phyloP scores from a whole-genome alignment of 2,888 invertebrate species.

The Drosophila meridiana region DNA sequence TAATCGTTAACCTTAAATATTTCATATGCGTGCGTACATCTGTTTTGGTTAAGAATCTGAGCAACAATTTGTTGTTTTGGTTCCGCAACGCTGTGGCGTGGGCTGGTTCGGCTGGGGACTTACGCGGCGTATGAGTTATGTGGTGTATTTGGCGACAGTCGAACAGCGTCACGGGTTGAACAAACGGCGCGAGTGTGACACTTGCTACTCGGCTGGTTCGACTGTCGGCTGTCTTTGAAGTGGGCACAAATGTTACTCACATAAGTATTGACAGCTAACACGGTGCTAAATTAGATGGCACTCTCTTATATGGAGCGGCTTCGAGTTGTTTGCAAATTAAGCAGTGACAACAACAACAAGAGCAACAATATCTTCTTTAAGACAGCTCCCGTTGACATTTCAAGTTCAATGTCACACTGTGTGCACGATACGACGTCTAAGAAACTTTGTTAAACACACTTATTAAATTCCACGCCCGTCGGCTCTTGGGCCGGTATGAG shows the following conservation, averaged over 20 bases:
- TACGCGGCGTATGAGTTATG: conserved; percentile 68
- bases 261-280: conserved; percentile 69
- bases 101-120: conserved; percentile 39
- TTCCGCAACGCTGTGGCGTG: conserved; percentile 33
- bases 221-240: conserved; percentile 63
- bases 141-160: conserved; percentile 29
- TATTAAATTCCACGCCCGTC: conserved; percentile 72
- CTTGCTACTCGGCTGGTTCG: conserved; percentile 54
- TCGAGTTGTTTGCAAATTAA: conserved; percentile 53
- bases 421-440: conserved; percentile 48
- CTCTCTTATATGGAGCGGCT: conserved; percentile 43
- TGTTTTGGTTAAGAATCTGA: conserved; percentile 31
- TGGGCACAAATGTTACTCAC: conserved; percentile 58
- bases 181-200: conserved; percentile 54
- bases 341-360: conserved; percentile 12
- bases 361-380: conserved; percentile 1
- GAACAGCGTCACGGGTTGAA: conserved; percentile 47
- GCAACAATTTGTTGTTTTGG: conserved; percentile 1
- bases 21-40: not conserved
- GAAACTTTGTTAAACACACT: conserved; percentile 76
- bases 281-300: conserved; percentile 72
- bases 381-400: conserved; percentile 53
- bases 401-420: conserved; percentile 67
- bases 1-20: conserved; percentile 28
- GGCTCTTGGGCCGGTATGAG: conserved; percentile 31